Evolutionary conservation across 2,888 invertebrate species (phyloP), one percentile per base, ranked within the genome.

Genomic region (Tiliacea aurago): DNA sequence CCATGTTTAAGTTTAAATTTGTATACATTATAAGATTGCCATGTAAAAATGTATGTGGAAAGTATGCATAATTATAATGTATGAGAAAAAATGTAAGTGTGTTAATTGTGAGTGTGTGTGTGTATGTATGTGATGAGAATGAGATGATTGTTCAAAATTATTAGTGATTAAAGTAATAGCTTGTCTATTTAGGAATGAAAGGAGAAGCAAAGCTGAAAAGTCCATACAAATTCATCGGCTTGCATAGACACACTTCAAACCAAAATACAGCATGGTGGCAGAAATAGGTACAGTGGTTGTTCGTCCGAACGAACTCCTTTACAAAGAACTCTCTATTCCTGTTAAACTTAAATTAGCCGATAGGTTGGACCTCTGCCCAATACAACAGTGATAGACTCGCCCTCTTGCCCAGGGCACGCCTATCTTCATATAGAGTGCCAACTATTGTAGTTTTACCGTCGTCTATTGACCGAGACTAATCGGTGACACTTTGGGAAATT

Each of bases 361-460:
- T 61, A 61, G 64, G 64, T 79, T 77, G 79, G 73, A 79, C 43
- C 55, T 11, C 45, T 68, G 75, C 67, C 75, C 64, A 58, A 59
- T 59, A 67, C 7, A 64, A 55, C 2, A 78, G 4, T 23, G n/a
- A 53, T 51, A 73, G 49, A 13, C 28, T 74, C 45, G 64, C 68
- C 59, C n/a, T 41, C 2, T 51, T 28, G 4, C 15, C 4, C 41
- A 64, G 6, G 45, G n/a, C 55, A 80, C 56, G 64, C 68, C 68
- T 62, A 33, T 45, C 65, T 63, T 15, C 20, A 58, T 43, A 49
- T 58, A 62, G 43, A 61, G 58, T 69, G 80, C 80, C 82, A 80
- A 76, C 61, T 58, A 41, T 76, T 76, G 59, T 76, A 23, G 47
- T 45, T 58, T 23, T 71, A 55, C 41, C 11, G 43, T n/a, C 23